Evolutionary conservation across 2,888 invertebrate species (phyloP), one percentile per base, ranked within the genome.

Genomic region (Bombylius discolor): DNA sequence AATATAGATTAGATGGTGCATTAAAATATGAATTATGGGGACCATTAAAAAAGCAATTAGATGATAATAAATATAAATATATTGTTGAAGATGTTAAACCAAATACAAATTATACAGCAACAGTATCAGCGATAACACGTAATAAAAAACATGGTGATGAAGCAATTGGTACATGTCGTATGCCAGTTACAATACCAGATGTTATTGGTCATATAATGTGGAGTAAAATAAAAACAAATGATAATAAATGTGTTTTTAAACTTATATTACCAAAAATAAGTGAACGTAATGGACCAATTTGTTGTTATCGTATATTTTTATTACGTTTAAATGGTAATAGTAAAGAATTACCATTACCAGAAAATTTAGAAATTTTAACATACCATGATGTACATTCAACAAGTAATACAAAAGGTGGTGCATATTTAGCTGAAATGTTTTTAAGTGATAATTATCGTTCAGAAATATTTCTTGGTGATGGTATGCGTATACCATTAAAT

Each of bases 341-440:
- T 64, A 80, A 79, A 33, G 83, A 83, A 64, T 72, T 91, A 47
- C 84, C 84, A 1, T 67, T 78, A 0, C 89, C 90, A 0, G 80
- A 81, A 60, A 81, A 84, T 62, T 75, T 89, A n/a, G 77, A 78
- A 3, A 77, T 91, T 6, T 79, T 82, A 32, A 82, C 86, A 1
- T 89, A 89, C 67, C 80, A 82, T 47, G 82, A 87, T 58, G 87
- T 85, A 1, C 88, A 89, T 65, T 75, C 79, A 11, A 77, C 76
- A 1, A 81, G 80, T n/a, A 80, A 80, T 14, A 70, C 73, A 4
- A 58, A 63, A 32, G 80, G 80, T 3, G 89, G 87, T 5, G 90
- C 89, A 3, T 93, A 93, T 68, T 77, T 93, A 51, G 90, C 90
- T 0, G 92, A 93, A 74, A 82, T 88, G 74, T 86, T 92, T 66